phyloP scores from a whole-genome alignment of 2,113 vertebrate species.

The Cygnus buccinator region DNA sequence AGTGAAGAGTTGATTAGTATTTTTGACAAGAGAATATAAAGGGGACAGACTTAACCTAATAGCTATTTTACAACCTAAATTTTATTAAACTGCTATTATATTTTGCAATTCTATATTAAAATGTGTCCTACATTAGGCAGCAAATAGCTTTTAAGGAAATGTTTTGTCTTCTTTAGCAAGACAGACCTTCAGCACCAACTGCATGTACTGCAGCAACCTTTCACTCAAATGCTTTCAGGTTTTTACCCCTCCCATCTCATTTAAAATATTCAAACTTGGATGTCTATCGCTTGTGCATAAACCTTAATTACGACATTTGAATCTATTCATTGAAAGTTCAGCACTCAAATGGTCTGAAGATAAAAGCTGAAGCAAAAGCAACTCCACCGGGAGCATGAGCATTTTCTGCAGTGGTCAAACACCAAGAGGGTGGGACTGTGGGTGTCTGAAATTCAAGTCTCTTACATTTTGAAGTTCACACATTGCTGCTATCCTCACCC shows the following conservation, averaged over 20 bases:
- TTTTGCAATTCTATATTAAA: neutral
- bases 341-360: neutral
- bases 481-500: no score
- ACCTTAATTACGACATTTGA: neutral
- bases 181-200: neutral
- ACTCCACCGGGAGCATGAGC: fast-evolving
- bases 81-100: neutral
- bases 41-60: neutral
- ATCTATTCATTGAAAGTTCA: neutral
- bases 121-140: neutral
- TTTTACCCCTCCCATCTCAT: neutral
- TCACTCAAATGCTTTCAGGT: neutral
- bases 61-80: neutral
- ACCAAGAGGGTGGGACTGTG: neutral
- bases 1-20: neutral
- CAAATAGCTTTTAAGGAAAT: neutral
- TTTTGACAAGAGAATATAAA: neutral
- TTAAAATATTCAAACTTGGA: neutral
- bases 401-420: neutral
- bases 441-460: neutral
- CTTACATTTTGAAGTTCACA: neutral
- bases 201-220: neutral
- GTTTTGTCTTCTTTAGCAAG: neutral
- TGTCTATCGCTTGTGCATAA: neutral
- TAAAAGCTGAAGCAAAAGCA: neutral